Conservation (phyloP, 1,140 invertebrate species). For the Nephila pilipes region DNA sequence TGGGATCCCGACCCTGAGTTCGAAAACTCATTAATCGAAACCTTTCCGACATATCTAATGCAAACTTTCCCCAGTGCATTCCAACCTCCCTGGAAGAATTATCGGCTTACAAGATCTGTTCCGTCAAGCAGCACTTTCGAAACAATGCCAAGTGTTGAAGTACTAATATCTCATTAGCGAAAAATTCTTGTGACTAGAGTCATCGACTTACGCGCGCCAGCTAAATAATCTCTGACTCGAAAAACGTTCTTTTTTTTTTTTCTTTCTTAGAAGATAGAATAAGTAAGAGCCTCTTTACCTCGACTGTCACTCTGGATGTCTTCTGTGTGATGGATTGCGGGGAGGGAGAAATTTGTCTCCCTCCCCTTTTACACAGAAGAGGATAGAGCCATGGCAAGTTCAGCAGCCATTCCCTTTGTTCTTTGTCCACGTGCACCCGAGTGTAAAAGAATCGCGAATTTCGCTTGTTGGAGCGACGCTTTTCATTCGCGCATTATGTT, state of each 20-base stretch:
- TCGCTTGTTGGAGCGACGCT: conserved; percentile 16
- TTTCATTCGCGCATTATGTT: conserved; percentile 17
- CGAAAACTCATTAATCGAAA: no score
- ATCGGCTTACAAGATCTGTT: neutral
- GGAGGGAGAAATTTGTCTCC: no score
- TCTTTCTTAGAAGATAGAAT: neutral
- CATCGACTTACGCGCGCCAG: neutral
- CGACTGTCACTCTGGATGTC: conserved; percentile 59
- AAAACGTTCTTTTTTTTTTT: no score
- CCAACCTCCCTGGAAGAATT: neutral
- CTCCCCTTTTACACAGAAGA: neutral
- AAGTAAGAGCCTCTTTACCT: conserved; percentile 44
- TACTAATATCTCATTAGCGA: conserved; percentile 24
- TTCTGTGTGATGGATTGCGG: conserved; percentile 61
- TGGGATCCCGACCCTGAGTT: no score
- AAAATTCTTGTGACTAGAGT: neutral
- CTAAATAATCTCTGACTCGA: neutral
- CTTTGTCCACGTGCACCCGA: conserved; percentile 44
- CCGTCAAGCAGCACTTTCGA: neutral
- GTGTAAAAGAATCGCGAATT: conserved; percentile 38
- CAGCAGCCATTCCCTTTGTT: conserved; percentile 31
- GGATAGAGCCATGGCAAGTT: neutral
- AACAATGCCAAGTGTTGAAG: neutral
- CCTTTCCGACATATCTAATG: neutral
- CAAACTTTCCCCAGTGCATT: neutral